Evolutionary conservation across 1,140 invertebrate genomes (phyloP), one percentile per base, ranked within the genome.

Genomic region (Drosophila bipectinata): DNA sequence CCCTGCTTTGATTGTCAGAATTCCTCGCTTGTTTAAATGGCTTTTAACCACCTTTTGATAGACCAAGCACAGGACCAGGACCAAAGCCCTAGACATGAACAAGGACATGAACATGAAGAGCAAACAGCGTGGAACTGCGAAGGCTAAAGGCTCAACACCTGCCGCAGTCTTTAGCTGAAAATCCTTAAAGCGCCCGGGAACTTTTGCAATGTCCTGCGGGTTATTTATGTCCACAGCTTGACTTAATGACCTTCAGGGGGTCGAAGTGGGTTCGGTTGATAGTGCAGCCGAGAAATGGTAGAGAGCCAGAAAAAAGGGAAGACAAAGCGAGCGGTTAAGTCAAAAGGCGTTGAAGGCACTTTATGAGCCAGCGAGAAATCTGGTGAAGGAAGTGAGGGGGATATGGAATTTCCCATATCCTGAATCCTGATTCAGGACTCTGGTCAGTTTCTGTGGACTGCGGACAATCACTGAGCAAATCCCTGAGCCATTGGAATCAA

Each of bases 331-430:
- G 80, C 69, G 77, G 82, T 87, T 79, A 72, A 87, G 83, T 87
- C 79, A 88, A 87, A 74, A 88, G 83, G 83, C 83, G 83, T 88
- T 88, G 82, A 87, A 77, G 83, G 83, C 79, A 88, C 83, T 87
- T 87, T 87, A 82, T 87, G 82, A 88, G 82, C 74, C 61, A 76
- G 18, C 45, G 55, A 49, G 59, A 7, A 14, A 6, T 48, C 66
- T 34, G 32, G 32, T 10, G 8, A 34, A 34, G 32, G 32, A 10
- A 10, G 32, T 10, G 32, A 34, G 32, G 34, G 45, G 63, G 44
- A 48, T 39, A 66, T 53, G 60, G 15, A 37, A 37, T 37, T 59
- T 39, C 24, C 64, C 55, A 53, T 55, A 62, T 62, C 73, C 61
- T 56, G 48, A 41, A 10, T 68, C 49, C 15, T 24, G 15, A 47